Percentiles rank a stretch among this genome's conserved stretches.
Evolutionary conservation across 2,113 vertebrate genomes (phyloP).

Genomic region (Chaetura pelagica): DNA sequence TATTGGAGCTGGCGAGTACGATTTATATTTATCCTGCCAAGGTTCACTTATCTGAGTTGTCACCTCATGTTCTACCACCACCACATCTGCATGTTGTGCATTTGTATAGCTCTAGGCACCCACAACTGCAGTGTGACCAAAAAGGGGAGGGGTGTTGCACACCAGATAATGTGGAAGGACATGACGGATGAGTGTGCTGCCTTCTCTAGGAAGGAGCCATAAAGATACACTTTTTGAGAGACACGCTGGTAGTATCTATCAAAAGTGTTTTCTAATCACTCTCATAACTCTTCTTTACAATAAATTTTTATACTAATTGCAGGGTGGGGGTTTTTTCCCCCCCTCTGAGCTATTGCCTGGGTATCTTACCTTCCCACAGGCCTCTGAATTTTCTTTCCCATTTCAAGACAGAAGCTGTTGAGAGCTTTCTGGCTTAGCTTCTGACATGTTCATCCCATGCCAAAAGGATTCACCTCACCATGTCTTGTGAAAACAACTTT

Average conservation of each 20-base stretch:
- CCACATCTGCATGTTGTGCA: background rate
- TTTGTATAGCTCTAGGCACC: background rate
- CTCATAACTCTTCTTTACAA: background rate
- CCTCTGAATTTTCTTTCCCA: background rate
- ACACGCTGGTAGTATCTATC: background rate
- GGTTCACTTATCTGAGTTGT: background rate
- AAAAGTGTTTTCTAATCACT: background rate
- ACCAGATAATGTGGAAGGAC: background rate
- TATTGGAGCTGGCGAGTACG: background rate
- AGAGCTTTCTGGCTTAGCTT: background rate
- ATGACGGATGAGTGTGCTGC: background rate
- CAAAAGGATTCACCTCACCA: background rate
- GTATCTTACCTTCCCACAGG: background rate
- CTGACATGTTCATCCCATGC: background rate
- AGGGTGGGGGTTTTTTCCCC: fast-evolving
- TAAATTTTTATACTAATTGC: background rate
- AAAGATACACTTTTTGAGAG: background rate
- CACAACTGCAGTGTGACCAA: background rate
- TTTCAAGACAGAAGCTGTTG: background rate
- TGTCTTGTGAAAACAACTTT: background rate
- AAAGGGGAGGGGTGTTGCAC: background rate
- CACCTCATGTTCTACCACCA: background rate
- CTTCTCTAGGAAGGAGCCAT: background rate
- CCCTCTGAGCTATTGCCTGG: background rate
- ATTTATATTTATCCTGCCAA: background rate